Conservation (phyloP, 1,140 invertebrate species). For the Drosophila prosaltans region DNA sequence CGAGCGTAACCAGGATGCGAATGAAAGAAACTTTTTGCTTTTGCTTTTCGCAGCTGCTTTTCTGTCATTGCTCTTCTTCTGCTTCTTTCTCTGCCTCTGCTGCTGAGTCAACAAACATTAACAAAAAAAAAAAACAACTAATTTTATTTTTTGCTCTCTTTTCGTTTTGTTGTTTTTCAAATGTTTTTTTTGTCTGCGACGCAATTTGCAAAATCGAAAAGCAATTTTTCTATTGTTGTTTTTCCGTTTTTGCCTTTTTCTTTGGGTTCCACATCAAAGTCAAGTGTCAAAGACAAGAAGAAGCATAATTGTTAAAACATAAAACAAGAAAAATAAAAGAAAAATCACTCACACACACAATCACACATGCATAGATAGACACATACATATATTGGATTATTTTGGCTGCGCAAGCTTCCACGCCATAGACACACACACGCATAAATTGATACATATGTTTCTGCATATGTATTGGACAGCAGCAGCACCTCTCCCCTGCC, state of each 20-base stretch:
- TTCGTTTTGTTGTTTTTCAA: slow-evolving; percentile 52
- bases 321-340: slow-evolving; percentile 56
- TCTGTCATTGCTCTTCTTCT: background rate
- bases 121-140: slow-evolving; percentile 25
- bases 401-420: slow-evolving; percentile 80
- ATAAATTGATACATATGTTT: slow-evolving; percentile 40
- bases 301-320: slow-evolving; percentile 45
- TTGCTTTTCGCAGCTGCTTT: slow-evolving; percentile 34
- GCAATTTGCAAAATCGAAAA: slow-evolving; percentile 62
- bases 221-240: slow-evolving; percentile 52
- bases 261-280: slow-evolving; percentile 64
- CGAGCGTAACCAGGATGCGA: slow-evolving; percentile 53
- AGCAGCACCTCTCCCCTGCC: slow-evolving; percentile 1
- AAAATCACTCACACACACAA: slow-evolving; percentile 40
- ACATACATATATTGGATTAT: slow-evolving; percentile 45
- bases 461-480: slow-evolving; percentile 53
- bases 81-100: slow-evolving; percentile 13
- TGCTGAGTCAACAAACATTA: slow-evolving; percentile 3
- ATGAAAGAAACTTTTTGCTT: slow-evolving; percentile 1
- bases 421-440: slow-evolving; percentile 54
- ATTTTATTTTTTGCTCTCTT: slow-evolving; percentile 43
- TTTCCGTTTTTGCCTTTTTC: slow-evolving; percentile 35
- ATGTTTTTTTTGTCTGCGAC: slow-evolving; percentile 61
- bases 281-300: slow-evolving; percentile 73
- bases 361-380: slow-evolving; percentile 3